Conservation (phyloP, 2,113 vertebrate species). For the Grus americana region DNA sequence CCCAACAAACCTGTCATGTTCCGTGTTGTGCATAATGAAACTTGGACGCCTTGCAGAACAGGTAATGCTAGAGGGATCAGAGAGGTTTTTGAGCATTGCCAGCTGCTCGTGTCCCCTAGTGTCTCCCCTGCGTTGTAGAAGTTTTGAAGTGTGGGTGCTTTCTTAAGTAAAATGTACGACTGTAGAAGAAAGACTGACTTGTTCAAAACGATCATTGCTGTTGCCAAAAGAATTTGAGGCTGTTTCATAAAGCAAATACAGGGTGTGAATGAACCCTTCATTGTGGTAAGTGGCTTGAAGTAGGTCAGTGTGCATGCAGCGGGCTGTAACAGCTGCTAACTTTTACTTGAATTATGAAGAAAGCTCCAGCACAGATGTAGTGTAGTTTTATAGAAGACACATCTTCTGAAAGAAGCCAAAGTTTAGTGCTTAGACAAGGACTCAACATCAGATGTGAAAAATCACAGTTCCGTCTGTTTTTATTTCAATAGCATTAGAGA, state of each 20-base stretch:
- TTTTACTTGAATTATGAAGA: neutral
- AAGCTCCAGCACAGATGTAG: neutral
- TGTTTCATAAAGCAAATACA: neutral
- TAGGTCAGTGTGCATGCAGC: neutral
- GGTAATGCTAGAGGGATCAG: neutral
- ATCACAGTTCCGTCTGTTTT: neutral
- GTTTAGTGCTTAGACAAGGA: neutral
- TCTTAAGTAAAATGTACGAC: neutral
- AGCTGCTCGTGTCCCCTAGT: neutral
- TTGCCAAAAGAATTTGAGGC: neutral
- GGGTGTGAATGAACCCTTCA: conserved; percentile 2
- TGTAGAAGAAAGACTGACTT: conserved; percentile 1
- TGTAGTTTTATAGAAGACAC: neutral
- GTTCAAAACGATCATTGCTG: conserved; percentile 25
- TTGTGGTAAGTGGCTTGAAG: neutral
- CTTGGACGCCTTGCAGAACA: neutral
- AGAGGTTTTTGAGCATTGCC: neutral
- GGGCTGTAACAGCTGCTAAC: neutral
- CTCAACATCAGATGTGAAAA: neutral
- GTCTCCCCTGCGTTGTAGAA: neutral
- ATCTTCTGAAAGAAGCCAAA: neutral
- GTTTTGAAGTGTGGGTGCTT: neutral
- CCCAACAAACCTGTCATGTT: neutral
- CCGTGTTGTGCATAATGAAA: neutral
- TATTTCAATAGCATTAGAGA: conserved; percentile 15